phyloP scores from a whole-genome alignment of 2,888 invertebrate species.

The Chymomyza caudatula region DNA sequence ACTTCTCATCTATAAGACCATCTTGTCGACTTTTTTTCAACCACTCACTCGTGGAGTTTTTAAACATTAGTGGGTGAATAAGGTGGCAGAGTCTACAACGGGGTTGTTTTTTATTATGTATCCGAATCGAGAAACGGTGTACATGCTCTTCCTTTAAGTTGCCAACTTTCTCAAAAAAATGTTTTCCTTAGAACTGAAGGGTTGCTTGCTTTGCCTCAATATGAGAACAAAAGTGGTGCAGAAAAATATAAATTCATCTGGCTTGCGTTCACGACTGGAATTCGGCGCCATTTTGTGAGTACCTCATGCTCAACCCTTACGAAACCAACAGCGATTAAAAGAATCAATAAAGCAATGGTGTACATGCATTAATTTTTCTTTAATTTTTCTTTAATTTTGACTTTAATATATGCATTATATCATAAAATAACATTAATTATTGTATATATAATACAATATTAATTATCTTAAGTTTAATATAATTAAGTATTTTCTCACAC shows the following conservation, averaged over 20 bases:
- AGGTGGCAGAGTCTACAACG: not conserved
- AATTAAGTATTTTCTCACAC: too few relatives aligned
- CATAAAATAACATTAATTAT: too few relatives aligned
- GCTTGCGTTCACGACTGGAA: not conserved
- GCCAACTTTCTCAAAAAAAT: conserved; percentile 14
- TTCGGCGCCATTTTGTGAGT: not conserved
- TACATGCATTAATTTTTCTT: not conserved
- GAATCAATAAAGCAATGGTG: not conserved
- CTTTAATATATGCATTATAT: too few relatives aligned
- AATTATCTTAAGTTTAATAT: too few relatives aligned
- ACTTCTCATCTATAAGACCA: too few relatives aligned
- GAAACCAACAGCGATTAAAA: not conserved
- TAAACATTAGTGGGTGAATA: not conserved
- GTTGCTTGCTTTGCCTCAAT: conserved; percentile 24
- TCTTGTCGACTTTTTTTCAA: not conserved
- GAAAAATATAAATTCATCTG: not conserved
- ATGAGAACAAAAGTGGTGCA: conserved; percentile 5
- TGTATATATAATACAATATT: too few relatives aligned
- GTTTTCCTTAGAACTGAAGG: conserved; percentile 11
- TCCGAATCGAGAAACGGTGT: not conserved
- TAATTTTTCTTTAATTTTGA: too few relatives aligned
- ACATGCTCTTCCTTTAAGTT: not conserved
- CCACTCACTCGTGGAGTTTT: not conserved
- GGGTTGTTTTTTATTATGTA: not conserved
- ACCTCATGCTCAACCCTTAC: not conserved